Evolutionary conservation across 2,888 invertebrate species (phyloP), one percentile per base, ranked within the genome.

Genomic region (Conomelus anceps): DNA sequence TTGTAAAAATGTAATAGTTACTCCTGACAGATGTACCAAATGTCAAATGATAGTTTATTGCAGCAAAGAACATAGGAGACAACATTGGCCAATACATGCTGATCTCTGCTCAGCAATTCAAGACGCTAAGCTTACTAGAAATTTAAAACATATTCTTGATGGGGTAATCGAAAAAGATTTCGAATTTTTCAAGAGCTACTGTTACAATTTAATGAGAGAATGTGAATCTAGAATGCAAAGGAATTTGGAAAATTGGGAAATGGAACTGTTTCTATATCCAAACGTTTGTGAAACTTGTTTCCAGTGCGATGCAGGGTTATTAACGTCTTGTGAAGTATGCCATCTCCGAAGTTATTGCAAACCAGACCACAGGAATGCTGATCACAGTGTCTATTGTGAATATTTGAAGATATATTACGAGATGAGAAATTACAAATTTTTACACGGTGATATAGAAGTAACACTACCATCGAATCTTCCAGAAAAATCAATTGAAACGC

Each of bases 21-120:
- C 23, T 13, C 29, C 41, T 17, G 84, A 85, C 20, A 7, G 20
- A 22, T 90, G 90, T 29, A 85, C 88, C 1, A 89, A 90, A 86
- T 96, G 96, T 91, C 94, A 94, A 90, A 94, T 96, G 93, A 93
- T 95, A 20, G 95, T 94, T 89, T 96, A 96, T 92, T 96, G 96
- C 92, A 94, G 94, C 17, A 92, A 93, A 22, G 94, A 94, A 20
- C 96, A 96, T 91, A 95, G 94, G 92, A 94, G 94, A 88, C 94
- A 95, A 63, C 95, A 96, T 92, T 94, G 94, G 93, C 91, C 93
- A 0, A 93, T 93, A 84, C 96, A 96, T 92, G 94, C 94, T 89
- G 94, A 94, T 0, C 92, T 96, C 0, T 96, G 96, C 92, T 94
- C 94, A 85, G 94, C 95, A 26, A 93, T 96, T 23, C 94, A 94